Evolutionary conservation across 1,140 invertebrate species (phyloP).

Genomic region (Ruditapes philippinarum): DNA sequence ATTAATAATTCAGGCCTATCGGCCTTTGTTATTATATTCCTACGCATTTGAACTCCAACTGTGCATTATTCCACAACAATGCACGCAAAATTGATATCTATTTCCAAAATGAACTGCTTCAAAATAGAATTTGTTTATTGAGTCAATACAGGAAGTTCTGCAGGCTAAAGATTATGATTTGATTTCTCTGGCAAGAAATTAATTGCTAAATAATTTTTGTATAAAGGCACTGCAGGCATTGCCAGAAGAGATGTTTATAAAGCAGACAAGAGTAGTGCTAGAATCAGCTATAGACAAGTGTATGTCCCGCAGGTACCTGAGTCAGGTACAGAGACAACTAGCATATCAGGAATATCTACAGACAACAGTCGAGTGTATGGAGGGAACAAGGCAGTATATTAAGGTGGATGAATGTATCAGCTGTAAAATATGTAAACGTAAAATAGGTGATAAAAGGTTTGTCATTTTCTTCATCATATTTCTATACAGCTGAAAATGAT

Average conservation of each 20-base stretch:
- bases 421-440: constrained; percentile 30
- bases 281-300: not conserved
- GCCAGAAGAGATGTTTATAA: constrained; percentile 13
- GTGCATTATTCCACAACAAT: no score
- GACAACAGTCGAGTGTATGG: not conserved
- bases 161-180: no score
- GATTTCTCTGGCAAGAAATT: no score
- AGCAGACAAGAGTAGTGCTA: not conserved
- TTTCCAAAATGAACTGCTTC: no score
- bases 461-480: not conserved
- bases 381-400: not conserved
- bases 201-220: no score
- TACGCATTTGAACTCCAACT: no score
- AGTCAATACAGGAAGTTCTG: no score
- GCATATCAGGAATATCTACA: not conserved
- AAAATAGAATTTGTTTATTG: no score
- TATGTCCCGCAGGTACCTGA: not conserved
- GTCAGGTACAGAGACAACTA: not conserved
- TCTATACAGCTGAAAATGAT: no score
- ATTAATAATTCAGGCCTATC: no score
- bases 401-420: not conserved
- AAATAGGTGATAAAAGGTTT: constrained; percentile 23
- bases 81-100: no score
- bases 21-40: no score
- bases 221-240: not conserved